phyloP scores from a whole-genome alignment of 1,140 invertebrate species.

The Hyles vespertilio region DNA sequence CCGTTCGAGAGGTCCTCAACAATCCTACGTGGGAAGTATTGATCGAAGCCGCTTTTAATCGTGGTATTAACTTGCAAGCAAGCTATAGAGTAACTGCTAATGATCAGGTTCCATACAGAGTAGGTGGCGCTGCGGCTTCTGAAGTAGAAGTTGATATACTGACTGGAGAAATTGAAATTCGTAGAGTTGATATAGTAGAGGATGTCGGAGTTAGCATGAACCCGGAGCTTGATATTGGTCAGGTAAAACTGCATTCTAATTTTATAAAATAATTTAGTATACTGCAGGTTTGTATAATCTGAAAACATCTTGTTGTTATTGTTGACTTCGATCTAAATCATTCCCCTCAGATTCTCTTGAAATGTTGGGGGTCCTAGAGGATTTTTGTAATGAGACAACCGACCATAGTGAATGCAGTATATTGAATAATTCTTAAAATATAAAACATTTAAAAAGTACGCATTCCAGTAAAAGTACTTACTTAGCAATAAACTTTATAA shows the following conservation, averaged over 20 bases:
- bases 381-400: too few species aligned
- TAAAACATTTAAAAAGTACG: too few species aligned
- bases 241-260: slow-evolving; percentile 70
- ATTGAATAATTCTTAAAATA: too few species aligned
- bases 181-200: slow-evolving; percentile 84
- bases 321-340: too few species aligned
- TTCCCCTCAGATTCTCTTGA: too few species aligned
- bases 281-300: too few species aligned
- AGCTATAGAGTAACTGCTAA: slow-evolving; percentile 77
- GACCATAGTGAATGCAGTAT: too few species aligned
- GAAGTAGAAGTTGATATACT: slow-evolving; percentile 88
- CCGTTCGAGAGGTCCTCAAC: slow-evolving; percentile 75
- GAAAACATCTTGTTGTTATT: too few species aligned
- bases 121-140: slow-evolving; percentile 78
- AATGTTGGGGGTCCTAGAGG: too few species aligned
- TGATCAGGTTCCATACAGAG: slow-evolving; percentile 76
- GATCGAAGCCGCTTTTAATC: slow-evolving; percentile 72
- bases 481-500: too few species aligned
- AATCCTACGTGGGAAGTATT: slow-evolving; percentile 79
- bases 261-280: too few species aligned
- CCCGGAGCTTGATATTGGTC: slow-evolving; percentile 89
- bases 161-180: slow-evolving; percentile 84
- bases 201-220: slow-evolving; percentile 86
- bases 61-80: slow-evolving; percentile 79
- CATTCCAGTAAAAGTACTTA: too few species aligned